Conservation (phyloP, 2,888 invertebrate genomes). For the Meandrusa payeni region DNA sequence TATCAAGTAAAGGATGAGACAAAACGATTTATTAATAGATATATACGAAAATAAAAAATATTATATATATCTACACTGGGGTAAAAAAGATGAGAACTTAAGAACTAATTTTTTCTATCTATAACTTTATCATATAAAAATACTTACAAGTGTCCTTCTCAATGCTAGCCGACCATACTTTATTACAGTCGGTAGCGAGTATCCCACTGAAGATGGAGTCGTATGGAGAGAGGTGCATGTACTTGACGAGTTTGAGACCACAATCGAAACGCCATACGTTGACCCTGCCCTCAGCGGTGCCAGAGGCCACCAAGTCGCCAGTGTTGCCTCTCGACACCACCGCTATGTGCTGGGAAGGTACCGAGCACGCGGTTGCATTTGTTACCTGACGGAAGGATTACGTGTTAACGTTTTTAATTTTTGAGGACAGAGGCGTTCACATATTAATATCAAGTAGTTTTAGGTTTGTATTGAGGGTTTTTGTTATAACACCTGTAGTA, state of each 20-base stretch:
- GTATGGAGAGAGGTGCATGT: constrained; percentile 74
- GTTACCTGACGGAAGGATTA: constrained; percentile 73
- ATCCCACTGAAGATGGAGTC: constrained; percentile 75
- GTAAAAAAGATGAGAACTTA: too few relatives aligned
- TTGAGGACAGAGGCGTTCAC: too few relatives aligned
- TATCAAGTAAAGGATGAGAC: too few relatives aligned
- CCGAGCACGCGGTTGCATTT: constrained; percentile 90
- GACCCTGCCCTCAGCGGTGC: constrained; percentile 83
- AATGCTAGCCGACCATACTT: constrained; percentile 71
- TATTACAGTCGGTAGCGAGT: constrained; percentile 60
- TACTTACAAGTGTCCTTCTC: constrained; percentile 74
- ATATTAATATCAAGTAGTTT: too few relatives aligned
- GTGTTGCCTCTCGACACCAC: constrained; percentile 83
- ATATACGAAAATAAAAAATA: too few relatives aligned
- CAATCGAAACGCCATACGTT: constrained; percentile 92
- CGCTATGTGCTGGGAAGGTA: constrained; percentile 74
- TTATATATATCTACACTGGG: too few relatives aligned
- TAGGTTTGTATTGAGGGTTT: too few relatives aligned
- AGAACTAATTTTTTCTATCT: too few relatives aligned
- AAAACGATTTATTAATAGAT: too few relatives aligned
- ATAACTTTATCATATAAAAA: too few relatives aligned
- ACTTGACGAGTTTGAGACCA: constrained; percentile 86
- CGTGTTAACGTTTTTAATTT: too few relatives aligned
- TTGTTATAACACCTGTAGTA: too few relatives aligned
- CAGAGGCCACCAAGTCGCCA: constrained; percentile 79